These are phyloP conservation scores for Allolobophora icterica DNA, from an alignment of 2,888 invertebrate genomes.

Conservation along the genomic window DNA sequence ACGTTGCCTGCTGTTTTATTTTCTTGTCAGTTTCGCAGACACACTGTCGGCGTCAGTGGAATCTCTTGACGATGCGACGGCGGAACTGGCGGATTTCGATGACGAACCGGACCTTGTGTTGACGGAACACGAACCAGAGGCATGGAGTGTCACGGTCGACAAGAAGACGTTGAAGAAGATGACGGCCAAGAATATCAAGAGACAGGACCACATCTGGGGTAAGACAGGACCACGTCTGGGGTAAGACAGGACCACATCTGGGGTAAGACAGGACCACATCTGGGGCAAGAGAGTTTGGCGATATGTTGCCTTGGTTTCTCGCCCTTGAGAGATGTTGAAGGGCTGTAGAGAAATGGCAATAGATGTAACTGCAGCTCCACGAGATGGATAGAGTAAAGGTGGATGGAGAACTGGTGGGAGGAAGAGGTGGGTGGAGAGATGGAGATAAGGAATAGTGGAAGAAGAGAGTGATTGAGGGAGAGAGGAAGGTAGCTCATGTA, in stretches of 20 bases:
- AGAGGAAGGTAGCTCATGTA: too few species aligned
- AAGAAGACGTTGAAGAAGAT: conserved; percentile 74
- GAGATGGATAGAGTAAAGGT: too few species aligned
- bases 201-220: conserved; percentile 91
- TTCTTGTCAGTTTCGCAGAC: conserved; percentile 58
- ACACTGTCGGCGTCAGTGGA: conserved; percentile 64
- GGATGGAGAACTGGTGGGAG: too few species aligned
- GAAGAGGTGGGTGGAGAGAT: too few species aligned
- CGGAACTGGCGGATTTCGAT: conserved; percentile 34
- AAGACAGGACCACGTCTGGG: conserved; percentile 82
- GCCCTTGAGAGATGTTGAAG: background rate
- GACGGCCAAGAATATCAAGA: conserved; percentile 82
- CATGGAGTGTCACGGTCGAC: conserved; percentile 89
- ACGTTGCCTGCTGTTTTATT: background rate
- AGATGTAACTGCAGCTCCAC: background rate
- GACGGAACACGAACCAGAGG: conserved; percentile 78
- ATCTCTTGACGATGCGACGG: conserved; percentile 62
- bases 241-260: conserved; percentile 82
- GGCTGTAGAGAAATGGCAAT: too few species aligned
- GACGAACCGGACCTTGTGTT: conserved; percentile 33
- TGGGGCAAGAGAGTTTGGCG: conserved; percentile 69
- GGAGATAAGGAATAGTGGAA: too few species aligned
- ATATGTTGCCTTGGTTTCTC: background rate
- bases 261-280: conserved; percentile 78
- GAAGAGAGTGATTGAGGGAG: too few species aligned